These are phyloP conservation scores for Eulithis testata DNA, from an alignment of 2,888 invertebrate species.

Conservation along the genomic window DNA sequence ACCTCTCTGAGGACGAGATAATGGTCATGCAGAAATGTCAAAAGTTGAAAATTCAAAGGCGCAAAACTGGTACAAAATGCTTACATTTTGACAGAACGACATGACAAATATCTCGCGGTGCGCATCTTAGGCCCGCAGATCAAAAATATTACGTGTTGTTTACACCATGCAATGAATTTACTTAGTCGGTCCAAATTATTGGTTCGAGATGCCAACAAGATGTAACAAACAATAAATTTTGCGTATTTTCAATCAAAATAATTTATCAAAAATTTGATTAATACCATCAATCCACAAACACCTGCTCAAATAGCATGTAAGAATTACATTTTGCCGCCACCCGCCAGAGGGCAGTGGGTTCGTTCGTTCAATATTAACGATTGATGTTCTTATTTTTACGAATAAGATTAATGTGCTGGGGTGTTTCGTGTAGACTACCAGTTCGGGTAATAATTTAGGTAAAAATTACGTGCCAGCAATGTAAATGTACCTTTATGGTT, in stretches of 20 bases:
- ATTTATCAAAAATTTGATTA: background rate
- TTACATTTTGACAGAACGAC: no score
- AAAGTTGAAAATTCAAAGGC: no score
- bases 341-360: slow-evolving; percentile 28
- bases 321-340: slow-evolving; percentile 37
- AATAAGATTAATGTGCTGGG: slow-evolving; percentile 28
- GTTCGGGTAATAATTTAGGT: background rate
- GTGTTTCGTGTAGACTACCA: slow-evolving; percentile 16
- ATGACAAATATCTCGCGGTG: no score
- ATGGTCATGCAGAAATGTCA: no score
- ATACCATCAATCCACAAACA: background rate
- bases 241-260: background rate
- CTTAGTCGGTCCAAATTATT: no score
- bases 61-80: no score
- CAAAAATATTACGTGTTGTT: no score
- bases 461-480: slow-evolving; percentile 1
- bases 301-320: slow-evolving; percentile 35
- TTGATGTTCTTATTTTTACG: slow-evolving; percentile 39
- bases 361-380: slow-evolving; percentile 34
- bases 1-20: no score
- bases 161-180: no score
- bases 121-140: no score
- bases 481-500: background rate
- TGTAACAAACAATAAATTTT: no score
- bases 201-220: no score